These are phyloP conservation scores for Physocephala rufipes DNA, from an alignment of 2,888 invertebrate species.

Conservation along the genomic window DNA sequence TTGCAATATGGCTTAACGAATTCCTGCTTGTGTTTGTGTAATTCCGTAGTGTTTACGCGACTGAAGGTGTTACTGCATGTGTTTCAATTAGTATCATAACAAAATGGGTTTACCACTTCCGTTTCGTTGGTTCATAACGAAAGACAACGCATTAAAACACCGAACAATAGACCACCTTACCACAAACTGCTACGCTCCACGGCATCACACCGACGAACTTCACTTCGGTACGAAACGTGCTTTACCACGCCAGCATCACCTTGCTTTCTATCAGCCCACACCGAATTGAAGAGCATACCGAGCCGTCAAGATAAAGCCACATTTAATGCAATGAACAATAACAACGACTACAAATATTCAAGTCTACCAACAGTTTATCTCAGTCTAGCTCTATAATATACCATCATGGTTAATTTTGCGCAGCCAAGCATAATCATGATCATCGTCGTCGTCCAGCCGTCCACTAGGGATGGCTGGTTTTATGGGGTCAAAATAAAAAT, in stretches of 20 bases:
- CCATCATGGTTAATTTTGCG: conserved; percentile 19
- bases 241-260: background rate
- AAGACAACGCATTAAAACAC: no score
- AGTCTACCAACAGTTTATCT: no score
- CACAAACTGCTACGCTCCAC: background rate
- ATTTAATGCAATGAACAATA: background rate
- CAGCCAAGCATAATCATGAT: conserved; percentile 25
- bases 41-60: conserved; percentile 8
- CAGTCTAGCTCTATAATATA: background rate
- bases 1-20: conserved; percentile 13
- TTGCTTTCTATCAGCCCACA: background rate
- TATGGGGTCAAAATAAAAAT: background rate
- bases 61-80: conserved; percentile 26
- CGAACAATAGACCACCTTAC: background rate
- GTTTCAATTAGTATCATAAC: conserved; percentile 43
- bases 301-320: background rate
- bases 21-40: conserved; percentile 2
- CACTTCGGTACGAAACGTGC: background rate
- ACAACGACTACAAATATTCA: background rate
- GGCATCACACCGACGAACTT: background rate
- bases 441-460: background rate
- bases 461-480: background rate
- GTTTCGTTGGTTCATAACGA: conserved; percentile 10
- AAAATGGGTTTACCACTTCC: conserved; percentile 43
- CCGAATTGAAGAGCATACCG: background rate